Evolutionary conservation across 1,140 invertebrate genomes (phyloP), one percentile per base, ranked within the genome.

Genomic region (Leptinotarsa undecemlineata): DNA sequence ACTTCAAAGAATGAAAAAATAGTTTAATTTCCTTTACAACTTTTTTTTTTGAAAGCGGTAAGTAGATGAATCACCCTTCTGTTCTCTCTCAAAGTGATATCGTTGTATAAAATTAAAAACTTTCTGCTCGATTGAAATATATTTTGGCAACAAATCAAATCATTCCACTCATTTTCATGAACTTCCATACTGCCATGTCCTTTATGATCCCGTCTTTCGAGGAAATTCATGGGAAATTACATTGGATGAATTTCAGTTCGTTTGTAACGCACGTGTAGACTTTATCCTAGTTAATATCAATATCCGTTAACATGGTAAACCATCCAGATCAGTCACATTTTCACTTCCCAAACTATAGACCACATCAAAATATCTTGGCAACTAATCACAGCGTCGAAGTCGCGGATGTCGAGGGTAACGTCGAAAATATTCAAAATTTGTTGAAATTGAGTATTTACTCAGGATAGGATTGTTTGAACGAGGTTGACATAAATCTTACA

Each of bases 211-310:
- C 51, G 51, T 57, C 15, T 57, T 57, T 57, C 17, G 4, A 14
- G 5, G 51, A 57, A 57, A 66, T 66, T 66, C 63, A 66, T 66
- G 63, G 63, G 63, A 66, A 66, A 66, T 66, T 23, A 66, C 63
- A 33, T 33, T 33, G 21, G 63, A 66, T 66, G 21, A 48, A 68
- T 42, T 68, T 68, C 67, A 68, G 26, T 68, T 68, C 67, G 67
- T 68, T 68, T 68, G 67, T 68, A 47, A 68, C 67, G 67, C 67
- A 68, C 67, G 67, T 68, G 67, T 68, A 68, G 67, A 68, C 67
- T 68, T 68, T 68, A 68, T 68, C 67, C 67, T 61, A 71, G 69
- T 61, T 71, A 71, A 71, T 71, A 71, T 71, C 69, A 71, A 71
- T 71, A 71, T 71, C 69, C 69, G 69, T 71, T 71, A 71, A 71